A percentile compares a stretch with the other conserved stretches of the same genome.
Conservation (phyloP, 2,797 vertebrate genomes). For the Emys orbicularis region DNA sequence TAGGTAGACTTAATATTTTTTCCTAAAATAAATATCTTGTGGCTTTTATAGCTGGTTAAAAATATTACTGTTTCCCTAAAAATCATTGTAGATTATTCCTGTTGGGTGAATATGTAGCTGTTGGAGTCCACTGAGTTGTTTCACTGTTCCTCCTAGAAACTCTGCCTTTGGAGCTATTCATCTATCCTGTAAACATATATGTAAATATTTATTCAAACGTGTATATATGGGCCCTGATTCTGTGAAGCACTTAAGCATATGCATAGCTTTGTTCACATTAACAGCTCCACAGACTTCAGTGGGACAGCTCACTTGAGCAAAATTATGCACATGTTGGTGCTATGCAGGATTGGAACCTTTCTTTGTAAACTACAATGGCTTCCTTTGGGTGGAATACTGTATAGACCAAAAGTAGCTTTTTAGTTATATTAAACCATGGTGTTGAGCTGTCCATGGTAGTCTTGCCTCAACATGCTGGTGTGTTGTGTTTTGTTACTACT, state of each 20-base stretch:
- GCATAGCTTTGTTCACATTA: not conserved
- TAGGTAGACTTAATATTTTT: not conserved
- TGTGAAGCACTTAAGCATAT: not conserved
- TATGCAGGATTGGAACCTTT: not conserved
- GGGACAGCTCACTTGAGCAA: accelerated
- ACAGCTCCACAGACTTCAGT: not conserved
- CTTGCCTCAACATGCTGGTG: not conserved
- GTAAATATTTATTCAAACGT: not conserved
- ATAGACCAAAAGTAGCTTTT: not conserved
- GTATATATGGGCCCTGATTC: not conserved
- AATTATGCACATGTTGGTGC: not conserved
- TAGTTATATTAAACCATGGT: not conserved
- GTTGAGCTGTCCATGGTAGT: not conserved
- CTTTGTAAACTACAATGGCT: not conserved
- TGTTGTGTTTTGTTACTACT: not conserved
- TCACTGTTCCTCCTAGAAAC: slow-evolving; percentile 1
- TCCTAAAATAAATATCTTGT: not conserved
- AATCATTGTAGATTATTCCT: slow-evolving; percentile 10
- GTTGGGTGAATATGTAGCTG: not conserved
- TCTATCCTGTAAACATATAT: not conserved
- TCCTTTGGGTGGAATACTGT: not conserved
- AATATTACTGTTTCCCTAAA: not conserved
- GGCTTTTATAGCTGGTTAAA: not conserved
- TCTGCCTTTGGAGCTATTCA: accelerated
- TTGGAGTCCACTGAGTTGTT: not conserved